Base-by-base conservation (phyloP, 2,888 invertebrate species). In the Graphium colonna region DNA sequence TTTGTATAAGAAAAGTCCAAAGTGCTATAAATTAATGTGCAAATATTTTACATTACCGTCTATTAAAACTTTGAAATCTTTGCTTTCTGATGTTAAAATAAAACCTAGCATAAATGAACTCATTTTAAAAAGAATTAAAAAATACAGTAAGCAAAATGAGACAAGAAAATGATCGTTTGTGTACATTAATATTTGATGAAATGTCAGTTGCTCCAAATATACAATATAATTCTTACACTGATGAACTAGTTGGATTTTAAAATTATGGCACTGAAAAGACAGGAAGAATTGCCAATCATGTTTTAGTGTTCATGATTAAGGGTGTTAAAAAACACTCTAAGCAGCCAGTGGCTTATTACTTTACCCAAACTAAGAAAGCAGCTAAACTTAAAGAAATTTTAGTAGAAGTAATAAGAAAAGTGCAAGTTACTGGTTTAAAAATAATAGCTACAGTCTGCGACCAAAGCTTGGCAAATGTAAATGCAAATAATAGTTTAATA, bases 341-440 rank as follows among this genome's bases (percentile, higher is more conserved):
- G n/a, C n/a, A n/a, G n/a, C n/a, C n/a, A n/a, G n/a, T n/a, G n/a
- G 61, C 58, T 10, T 61, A 59, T 43, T 60, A 60, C 36, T 62
- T 55, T 17, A 55, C 52, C 8, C 46, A 52, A 28, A 33, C 42
- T 10, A 21, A 48, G 8, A 40, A 52, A 28, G 46, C 45, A 38
- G 10, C 13, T 1, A 42, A 43, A 18, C 28, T 59, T 15, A 57
- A 56, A 47, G 7, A 44, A 16, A 47, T 60, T 3, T 50, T n/a
- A n/a, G n/a, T n/a, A n/a, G n/a, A n/a, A n/a, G n/a, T n/a, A n/a
- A n/a, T n/a, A n/a, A n/a, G n/a, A 58, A 39, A 58, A n/a, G 38
- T 56, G 13, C 38, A 54, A 36, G 36, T 21, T 21, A 47, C 52
- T 21, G 56, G 58, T 13, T 31, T 58, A 10, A 56, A 36, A n/a